A percentile compares a stretch with the other conserved stretches of the same genome.
Conservation (phyloP, 2,888 invertebrate species). For the Heliconius aoede region DNA sequence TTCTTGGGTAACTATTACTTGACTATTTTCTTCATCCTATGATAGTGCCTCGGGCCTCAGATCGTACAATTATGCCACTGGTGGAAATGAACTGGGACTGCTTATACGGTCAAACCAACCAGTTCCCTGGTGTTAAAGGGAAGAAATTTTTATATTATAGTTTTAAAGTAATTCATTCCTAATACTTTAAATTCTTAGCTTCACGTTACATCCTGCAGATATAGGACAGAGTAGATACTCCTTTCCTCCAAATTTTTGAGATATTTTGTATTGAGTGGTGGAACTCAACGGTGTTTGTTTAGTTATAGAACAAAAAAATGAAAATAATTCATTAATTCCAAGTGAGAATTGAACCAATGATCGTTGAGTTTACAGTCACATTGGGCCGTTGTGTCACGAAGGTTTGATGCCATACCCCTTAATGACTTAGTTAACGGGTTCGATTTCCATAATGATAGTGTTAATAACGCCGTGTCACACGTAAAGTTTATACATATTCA, state of each 20-base stretch:
- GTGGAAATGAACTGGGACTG: too few relatives aligned
- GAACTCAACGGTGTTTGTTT: not conserved
- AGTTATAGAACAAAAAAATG: not conserved
- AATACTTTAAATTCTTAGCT: too few relatives aligned
- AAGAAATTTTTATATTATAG: not conserved
- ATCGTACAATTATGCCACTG: too few relatives aligned
- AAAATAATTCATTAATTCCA: not conserved
- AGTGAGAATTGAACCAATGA: not conserved
- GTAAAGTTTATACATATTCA: not conserved
- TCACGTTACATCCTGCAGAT: too few relatives aligned
- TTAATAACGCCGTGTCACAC: not conserved
- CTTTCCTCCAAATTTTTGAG: not conserved
- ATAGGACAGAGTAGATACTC: not conserved
- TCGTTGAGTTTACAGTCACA: not conserved
- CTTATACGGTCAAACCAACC: too few relatives aligned
- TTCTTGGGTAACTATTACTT: too few relatives aligned
- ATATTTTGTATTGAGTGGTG: not conserved
- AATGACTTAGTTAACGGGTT: slow-evolving; percentile 1
- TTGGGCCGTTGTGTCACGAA: not conserved
- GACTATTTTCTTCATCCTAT: too few relatives aligned
- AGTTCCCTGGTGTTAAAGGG: too few relatives aligned
- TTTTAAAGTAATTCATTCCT: too few relatives aligned
- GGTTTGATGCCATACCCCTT: not conserved
- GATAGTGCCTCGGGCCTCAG: too few relatives aligned
- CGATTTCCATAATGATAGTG: not conserved